These are phyloP conservation scores for Stomatorhinus walkeri DNA, from an alignment of 2,797 vertebrate species.

Conservation along the genomic window DNA sequence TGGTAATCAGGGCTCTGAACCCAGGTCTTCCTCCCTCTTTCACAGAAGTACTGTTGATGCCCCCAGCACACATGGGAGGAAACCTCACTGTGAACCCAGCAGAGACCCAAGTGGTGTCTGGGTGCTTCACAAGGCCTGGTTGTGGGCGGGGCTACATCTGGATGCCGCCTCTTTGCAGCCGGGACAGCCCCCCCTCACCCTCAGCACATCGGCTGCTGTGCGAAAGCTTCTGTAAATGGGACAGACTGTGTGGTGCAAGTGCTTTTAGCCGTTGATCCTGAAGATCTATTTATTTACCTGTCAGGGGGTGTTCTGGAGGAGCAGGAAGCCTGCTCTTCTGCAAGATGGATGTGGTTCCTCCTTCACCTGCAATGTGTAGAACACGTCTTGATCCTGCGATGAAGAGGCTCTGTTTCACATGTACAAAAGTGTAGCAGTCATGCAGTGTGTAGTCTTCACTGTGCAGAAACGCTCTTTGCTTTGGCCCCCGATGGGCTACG, in stretches of 20 bases:
- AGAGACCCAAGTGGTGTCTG: not conserved
- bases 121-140: not conserved
- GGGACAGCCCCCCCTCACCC: not conserved
- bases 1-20: not conserved
- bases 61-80: not conserved
- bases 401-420: slow-evolving; percentile 14
- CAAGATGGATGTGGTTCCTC: not conserved
- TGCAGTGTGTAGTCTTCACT: slow-evolving; percentile 51
- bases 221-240: slow-evolving; percentile 12
- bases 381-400: not conserved
- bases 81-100: slow-evolving; percentile 20
- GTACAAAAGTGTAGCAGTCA: slow-evolving; percentile 35
- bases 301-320: not conserved
- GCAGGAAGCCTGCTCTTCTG: not conserved
- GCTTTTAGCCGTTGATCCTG: not conserved
- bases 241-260: not conserved
- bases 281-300: slow-evolving; percentile 13
- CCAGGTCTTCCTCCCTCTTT: not conserved
- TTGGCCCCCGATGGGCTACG: slow-evolving; percentile 40
- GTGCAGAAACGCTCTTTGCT: slow-evolving; percentile 35
- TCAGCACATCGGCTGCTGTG: not conserved
- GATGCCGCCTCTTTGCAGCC: not conserved
- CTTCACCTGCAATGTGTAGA: not conserved
- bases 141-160: not conserved
- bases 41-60: slow-evolving; percentile 71